Evolutionary conservation across 2,113 vertebrate species (phyloP).

Genomic region (Trichechus manatus): DNA sequence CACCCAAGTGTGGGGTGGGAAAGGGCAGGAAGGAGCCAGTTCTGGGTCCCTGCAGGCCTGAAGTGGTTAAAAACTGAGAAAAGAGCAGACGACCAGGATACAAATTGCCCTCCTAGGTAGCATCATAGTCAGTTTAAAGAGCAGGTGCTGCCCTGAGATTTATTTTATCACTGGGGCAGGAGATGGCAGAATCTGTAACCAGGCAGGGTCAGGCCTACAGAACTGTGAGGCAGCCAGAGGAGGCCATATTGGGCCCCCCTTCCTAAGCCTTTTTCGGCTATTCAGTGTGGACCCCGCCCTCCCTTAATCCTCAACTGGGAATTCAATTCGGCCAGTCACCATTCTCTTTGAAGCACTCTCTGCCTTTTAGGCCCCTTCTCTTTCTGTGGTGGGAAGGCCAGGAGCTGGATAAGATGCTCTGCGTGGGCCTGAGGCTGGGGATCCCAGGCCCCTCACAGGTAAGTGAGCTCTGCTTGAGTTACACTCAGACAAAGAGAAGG

Average conservation of each 20-base stretch:
- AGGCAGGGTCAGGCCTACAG: too few species aligned
- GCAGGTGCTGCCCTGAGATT: background rate
- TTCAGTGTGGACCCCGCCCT: background rate
- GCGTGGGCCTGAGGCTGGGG: background rate
- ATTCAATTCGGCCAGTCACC: background rate
- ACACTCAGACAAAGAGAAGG: background rate
- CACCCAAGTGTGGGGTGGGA: too few species aligned
- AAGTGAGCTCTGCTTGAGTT: background rate
- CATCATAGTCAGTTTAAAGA: accelerated
- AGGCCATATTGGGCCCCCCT: background rate
- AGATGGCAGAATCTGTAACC: background rate
- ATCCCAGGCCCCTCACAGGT: background rate
- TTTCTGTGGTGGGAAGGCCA: background rate
- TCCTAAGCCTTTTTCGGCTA: background rate
- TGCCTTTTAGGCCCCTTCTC: background rate
- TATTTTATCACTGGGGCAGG: background rate
- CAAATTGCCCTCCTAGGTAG: background rate
- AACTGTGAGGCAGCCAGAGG: too few species aligned
- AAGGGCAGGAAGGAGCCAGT: too few species aligned
- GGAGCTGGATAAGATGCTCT: background rate
- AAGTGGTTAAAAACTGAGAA: background rate
- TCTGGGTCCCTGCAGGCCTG: too few species aligned
- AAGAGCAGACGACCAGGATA: background rate
- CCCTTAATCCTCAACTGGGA: background rate
- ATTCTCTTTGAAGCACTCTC: background rate